Evolutionary conservation across 2,113 vertebrate genomes (phyloP).

Genomic region (Ornithorhynchus anatinus): DNA sequence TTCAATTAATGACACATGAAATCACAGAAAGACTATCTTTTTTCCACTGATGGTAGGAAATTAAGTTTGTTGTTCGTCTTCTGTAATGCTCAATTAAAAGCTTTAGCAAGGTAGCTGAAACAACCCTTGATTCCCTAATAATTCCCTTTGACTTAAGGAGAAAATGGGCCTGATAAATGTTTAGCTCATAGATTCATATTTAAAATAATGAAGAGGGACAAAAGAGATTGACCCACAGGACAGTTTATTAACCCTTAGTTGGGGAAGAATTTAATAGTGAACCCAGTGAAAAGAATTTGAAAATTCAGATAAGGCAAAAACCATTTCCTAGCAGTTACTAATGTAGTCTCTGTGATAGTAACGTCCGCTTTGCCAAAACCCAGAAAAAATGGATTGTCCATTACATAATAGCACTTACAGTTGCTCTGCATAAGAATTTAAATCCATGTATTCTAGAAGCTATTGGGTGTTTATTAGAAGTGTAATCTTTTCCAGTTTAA

Average conservation of each 20-base stretch:
- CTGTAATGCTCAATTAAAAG: slow-evolving; percentile 25
- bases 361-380: neutral
- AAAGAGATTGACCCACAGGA: neutral
- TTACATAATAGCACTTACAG: neutral
- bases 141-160: slow-evolving; percentile 12
- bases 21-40: slow-evolving; percentile 22
- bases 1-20: slow-evolving; percentile 46
- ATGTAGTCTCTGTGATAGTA: neutral
- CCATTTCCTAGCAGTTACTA: neutral
- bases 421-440: neutral
- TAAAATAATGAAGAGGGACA: slow-evolving; percentile 25
- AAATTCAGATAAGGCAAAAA: neutral
- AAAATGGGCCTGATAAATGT: neutral
- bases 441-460: too few relatives aligned
- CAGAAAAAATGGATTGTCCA: neutral
- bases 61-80: slow-evolving; percentile 36
- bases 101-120: slow-evolving; percentile 36
- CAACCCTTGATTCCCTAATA: slow-evolving; percentile 9
- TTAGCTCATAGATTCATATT: neutral
- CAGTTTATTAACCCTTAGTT: neutral
- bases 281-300: neutral
- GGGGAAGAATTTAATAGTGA: slow-evolving; percentile 13
- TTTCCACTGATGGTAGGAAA: slow-evolving; percentile 24
- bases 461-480: neutral
- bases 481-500: neutral